Conservation (phyloP, 2,797 vertebrate species). For the Chloroceryle inda region DNA sequence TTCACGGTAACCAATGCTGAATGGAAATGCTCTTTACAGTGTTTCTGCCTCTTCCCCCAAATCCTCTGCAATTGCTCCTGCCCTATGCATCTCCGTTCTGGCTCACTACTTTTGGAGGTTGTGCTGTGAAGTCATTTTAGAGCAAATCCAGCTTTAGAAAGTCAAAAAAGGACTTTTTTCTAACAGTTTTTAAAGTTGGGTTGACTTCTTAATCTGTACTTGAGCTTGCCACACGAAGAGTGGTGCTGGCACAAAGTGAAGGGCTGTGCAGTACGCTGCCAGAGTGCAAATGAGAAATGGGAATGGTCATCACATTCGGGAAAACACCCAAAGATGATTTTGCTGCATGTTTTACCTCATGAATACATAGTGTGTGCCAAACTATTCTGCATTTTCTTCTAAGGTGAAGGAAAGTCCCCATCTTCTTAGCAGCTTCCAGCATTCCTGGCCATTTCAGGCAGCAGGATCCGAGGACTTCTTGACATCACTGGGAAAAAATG, state of each 20-base stretch:
- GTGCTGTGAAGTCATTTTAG: not conserved
- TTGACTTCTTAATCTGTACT: not conserved
- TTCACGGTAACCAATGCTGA: not conserved
- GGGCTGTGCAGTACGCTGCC: not conserved
- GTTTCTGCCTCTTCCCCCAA: not conserved
- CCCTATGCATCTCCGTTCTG: fast-evolving
- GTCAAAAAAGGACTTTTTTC: not conserved
- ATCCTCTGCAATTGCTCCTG: not conserved
- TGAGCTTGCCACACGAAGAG: not conserved
- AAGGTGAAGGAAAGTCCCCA: not conserved
- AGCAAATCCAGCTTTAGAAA: not conserved
- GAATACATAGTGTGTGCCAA: not conserved
- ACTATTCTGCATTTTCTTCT: not conserved
- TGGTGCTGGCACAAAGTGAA: not conserved
- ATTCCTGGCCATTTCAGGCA: not conserved
- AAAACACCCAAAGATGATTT: not conserved
- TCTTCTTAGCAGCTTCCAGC: not conserved
- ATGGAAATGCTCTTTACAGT: not conserved
- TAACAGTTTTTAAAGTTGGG: not conserved
- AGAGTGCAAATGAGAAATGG: not conserved
- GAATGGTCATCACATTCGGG: not conserved
- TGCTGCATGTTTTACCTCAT: not conserved
- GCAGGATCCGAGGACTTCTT: not conserved
- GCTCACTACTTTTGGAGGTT: not conserved
- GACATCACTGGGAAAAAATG: not conserved